These are phyloP conservation scores for Sphyrna mokarran DNA, from an alignment of 2,113 vertebrate genomes.

Conservation along the genomic window DNA sequence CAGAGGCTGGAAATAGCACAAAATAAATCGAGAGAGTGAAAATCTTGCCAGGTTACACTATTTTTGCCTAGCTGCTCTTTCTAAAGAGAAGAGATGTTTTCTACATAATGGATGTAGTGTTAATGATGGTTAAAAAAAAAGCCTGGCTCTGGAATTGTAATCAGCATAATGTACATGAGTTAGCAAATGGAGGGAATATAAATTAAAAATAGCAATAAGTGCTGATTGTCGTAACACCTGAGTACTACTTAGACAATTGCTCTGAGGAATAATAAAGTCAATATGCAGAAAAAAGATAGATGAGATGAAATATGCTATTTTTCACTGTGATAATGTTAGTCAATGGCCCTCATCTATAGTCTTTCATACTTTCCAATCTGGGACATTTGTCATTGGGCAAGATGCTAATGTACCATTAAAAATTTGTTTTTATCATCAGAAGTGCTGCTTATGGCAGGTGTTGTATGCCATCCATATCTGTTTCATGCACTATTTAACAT, in stretches of 20 bases:
- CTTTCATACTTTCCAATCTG: slow-evolving; percentile 55
- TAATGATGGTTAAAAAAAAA: neutral
- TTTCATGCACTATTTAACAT: slow-evolving; percentile 52
- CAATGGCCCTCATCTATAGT: slow-evolving; percentile 61
- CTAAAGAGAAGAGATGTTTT: neutral
- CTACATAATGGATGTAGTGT: neutral
- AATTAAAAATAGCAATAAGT: slow-evolving; percentile 59
- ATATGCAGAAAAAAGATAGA: slow-evolving; percentile 52
- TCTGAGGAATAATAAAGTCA: slow-evolving; percentile 53
- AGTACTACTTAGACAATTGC: slow-evolving; percentile 59
- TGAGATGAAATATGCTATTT: slow-evolving; percentile 52
- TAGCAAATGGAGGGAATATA: slow-evolving; percentile 51
- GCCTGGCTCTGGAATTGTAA: slow-evolving; percentile 42
- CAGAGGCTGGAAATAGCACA: neutral
- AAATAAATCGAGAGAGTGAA: slow-evolving; percentile 18
- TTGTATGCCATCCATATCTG: slow-evolving; percentile 42
- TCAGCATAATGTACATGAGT: slow-evolving; percentile 62
- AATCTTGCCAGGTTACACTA: neutral
- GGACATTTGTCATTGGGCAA: slow-evolving; percentile 61
- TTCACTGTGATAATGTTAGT: slow-evolving; percentile 55
- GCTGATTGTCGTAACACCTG: slow-evolving; percentile 58
- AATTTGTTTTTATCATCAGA: slow-evolving; percentile 48
- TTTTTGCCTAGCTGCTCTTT: neutral
- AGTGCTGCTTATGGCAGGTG: slow-evolving; percentile 29
- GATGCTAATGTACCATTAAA: slow-evolving; percentile 61